Evolutionary conservation across 2,888 invertebrate species (phyloP), one percentile per base, ranked within the genome.

Genomic region (Limnephilus marmoratus): DNA sequence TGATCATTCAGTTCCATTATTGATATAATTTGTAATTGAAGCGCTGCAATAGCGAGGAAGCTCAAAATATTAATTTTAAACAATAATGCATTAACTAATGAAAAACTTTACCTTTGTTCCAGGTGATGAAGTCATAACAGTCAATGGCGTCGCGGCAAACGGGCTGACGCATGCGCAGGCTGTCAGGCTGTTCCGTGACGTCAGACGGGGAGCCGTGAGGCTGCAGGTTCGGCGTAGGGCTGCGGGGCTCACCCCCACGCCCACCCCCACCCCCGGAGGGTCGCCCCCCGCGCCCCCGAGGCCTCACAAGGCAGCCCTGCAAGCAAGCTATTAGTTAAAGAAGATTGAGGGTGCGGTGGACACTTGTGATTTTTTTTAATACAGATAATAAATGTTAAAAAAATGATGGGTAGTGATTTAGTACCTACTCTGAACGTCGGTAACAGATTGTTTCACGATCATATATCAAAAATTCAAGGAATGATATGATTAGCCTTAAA

Each of bases 101-200:
- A 18, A 45, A 41, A 12, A 12, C 11, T 12, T 45, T 49, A 12
- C 49, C 0, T 29, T 89, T 91, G 34, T 89, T 94, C 96, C 95
- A 97, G 98, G 98, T 94, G 98, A 98, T 95, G 98, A 98, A 96
- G 97, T 98, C 94, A 95, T 98, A 94, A 97, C 98, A 92, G 97
- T 98, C 93, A 98, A 98, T 95, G 97, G 98, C n/a, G 97, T 97
- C 94, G 96, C 97, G 34, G 97, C 98, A 91, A 97, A 97, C 93
- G 98, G 98, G 0, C 96, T 98, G 94, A 98, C 98, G 0, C 98
- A 98, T 95, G 97, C 97, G 90, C 98, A 98, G 95, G 98, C 98
- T 41, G 97, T 98, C 94, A 96, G 97, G 93, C 97, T 98, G 94
- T 98, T 98, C 95, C 98, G 98, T 94, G 97, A 97, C 94, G 97